Base-by-base conservation (phyloP, 37 sponge, comb jelly and placozoan species). In the Mnemiopsis leidyi region DNA sequence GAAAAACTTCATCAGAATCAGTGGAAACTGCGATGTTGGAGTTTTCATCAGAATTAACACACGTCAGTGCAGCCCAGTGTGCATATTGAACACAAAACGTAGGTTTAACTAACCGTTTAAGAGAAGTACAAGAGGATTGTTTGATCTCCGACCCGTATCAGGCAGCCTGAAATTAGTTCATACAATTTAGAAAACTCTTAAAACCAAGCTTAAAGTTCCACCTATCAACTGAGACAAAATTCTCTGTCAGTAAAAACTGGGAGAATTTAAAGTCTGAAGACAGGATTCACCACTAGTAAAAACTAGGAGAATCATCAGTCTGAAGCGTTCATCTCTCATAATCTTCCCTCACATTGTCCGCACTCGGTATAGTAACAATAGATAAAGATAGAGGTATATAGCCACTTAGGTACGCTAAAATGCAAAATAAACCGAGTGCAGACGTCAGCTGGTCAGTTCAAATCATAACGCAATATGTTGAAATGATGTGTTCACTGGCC, bases 281-380 rank as follows among this genome's bases (percentile, higher is more conserved):
- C n/a, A n/a, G n/a, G n/a, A n/a, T n/a, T n/a, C n/a, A n/a, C n/a
- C n/a, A n/a, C n/a, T n/a, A n/a, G n/a, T n/a, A n/a, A n/a, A 71
- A n/a, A 18, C 25, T 23, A 18, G 26, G 30, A 23, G 20, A 71
- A 71, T 71, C n/a, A 18, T 29, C 5, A 28, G 2, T 71, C 20
- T 29, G 90, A 39, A 39, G 48, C 48, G 90, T 85, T 85, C 90
- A 85, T 85, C 90, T 85, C 90, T 85, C 90, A 85, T 85, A 85
- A 85, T 85, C 90, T 85, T 85, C 90, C 61, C 48, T 85, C 90
- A 85, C 28, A 85, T 85, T 40, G 61, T 61, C 90, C 13, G 38
- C 23, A 20, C 23, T 13, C 32, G 31, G 35, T 30, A 35, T 29
- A 34, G 82, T 71, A 29, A 28, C 3, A 29, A 71, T 71, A 33